phyloP scores from a whole-genome alignment of 2,113 vertebrate genomes.

The Microcebus griseorufus region DNA sequence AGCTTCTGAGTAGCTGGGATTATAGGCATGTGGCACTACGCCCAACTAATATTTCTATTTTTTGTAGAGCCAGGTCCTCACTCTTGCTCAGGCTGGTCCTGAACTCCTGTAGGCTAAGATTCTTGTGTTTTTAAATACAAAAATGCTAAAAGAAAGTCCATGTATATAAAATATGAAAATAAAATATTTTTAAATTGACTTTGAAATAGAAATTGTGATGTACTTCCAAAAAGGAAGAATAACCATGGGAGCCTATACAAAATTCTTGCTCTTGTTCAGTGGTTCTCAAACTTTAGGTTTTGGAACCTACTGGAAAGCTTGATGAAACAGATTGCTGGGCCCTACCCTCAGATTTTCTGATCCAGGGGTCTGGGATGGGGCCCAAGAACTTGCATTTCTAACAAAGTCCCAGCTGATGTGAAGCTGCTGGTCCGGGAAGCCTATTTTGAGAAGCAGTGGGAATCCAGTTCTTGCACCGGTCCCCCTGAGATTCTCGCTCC shows the following conservation, averaged over 20 bases:
- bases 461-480: not conserved
- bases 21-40: too few species aligned
- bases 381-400: not conserved
- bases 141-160: not conserved
- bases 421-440: not conserved
- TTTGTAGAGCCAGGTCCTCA: too few species aligned
- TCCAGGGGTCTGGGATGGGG: not conserved
- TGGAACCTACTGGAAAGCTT: not conserved
- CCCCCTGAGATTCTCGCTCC: not conserved
- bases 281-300: not conserved
- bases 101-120: not conserved
- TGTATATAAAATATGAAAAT: not conserved
- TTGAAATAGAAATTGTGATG: not conserved
- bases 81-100: too few species aligned
- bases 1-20: too few species aligned
- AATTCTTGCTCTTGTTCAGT: not conserved
- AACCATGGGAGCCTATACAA: not conserved
- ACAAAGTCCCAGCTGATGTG: not conserved
- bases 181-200: not conserved
- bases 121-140: slow-evolving; percentile 13
- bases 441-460: not conserved
- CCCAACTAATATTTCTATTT: too few species aligned
- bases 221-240: not conserved
- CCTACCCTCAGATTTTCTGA: not conserved
- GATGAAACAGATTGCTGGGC: not conserved